Evolutionary conservation across 1,140 invertebrate species (phyloP).

Genomic region (Ostrea edulis): DNA sequence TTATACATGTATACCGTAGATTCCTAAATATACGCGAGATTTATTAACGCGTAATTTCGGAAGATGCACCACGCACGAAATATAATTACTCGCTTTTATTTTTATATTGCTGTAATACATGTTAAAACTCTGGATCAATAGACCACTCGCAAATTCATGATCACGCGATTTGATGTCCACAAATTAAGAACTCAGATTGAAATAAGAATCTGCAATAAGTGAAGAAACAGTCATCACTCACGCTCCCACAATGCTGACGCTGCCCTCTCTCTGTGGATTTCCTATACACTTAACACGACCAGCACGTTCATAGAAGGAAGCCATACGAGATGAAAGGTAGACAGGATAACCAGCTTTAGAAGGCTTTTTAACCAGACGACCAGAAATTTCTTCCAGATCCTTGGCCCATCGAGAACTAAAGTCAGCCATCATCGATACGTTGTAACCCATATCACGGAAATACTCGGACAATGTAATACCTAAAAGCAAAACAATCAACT

Average conservation of each 20-base stretch:
- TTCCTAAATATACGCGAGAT: no score
- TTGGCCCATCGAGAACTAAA: conserved; percentile 99
- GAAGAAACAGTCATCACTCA: conserved; percentile 70
- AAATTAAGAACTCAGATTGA: no score
- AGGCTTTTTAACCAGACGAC: conserved; percentile 99
- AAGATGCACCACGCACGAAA: no score
- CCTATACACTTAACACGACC: conserved; percentile 98
- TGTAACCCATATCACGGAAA: conserved; percentile 99
- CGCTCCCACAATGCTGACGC: conserved; percentile 99
- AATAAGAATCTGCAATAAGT: no score
- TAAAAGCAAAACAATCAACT: conserved; percentile 69
- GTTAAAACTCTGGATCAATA: no score
- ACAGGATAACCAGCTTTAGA: conserved; percentile 98
- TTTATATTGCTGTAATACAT: no score
- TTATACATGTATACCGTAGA: no score
- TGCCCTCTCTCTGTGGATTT: conserved; percentile 98
- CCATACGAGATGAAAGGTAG: conserved; percentile 97
- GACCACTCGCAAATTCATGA: no score
- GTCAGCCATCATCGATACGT: conserved; percentile 99
- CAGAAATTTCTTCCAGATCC: conserved; percentile 99
- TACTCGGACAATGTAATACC: conserved; percentile 99
- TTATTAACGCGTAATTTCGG: no score
- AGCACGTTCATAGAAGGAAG: conserved; percentile 99
- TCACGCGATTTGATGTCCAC: no score
- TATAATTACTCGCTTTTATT: no score